Percentiles rank a stretch among this genome's conserved stretches.
Evolutionary conservation across 2,797 vertebrate genomes (phyloP).

Genomic region (Thaleichthys pacificus): DNA sequence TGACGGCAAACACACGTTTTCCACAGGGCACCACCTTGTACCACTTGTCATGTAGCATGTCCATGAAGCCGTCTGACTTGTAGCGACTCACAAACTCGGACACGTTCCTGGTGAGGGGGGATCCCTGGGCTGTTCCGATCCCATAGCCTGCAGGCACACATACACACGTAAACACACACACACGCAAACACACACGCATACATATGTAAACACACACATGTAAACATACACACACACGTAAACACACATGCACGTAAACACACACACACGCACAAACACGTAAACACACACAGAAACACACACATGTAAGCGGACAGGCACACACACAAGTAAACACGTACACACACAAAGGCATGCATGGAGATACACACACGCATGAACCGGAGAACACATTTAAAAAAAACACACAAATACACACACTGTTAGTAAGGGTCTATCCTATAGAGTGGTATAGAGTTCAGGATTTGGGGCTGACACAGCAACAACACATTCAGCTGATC

Average conservation of each 20-base stretch:
- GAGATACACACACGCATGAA: neutral
- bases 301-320: neutral
- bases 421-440: neutral
- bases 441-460: neutral
- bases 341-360: no score
- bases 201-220: constrained; percentile 24
- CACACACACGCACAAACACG: neutral
- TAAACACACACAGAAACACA: constrained; percentile 35
- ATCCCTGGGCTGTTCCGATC: constrained; percentile 89
- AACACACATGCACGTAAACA: neutral
- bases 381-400: constrained; percentile 9
- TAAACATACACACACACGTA: neutral
- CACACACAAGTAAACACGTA: neutral
- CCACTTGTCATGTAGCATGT: constrained; percentile 96
- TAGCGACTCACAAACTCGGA: constrained; percentile 92
- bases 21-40: constrained; percentile 94
- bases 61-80: constrained; percentile 96
- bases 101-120: constrained; percentile 88
- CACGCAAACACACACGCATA: constrained; percentile 11
- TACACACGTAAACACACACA: constrained; percentile 2
- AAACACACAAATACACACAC: constrained; percentile 14
- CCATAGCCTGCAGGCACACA: constrained; percentile 79
- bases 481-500: no score
- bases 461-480: no score
- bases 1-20: constrained; percentile 90